phyloP scores from a whole-genome alignment of 1,140 invertebrate species.

The Aphaenogaster rudis region DNA sequence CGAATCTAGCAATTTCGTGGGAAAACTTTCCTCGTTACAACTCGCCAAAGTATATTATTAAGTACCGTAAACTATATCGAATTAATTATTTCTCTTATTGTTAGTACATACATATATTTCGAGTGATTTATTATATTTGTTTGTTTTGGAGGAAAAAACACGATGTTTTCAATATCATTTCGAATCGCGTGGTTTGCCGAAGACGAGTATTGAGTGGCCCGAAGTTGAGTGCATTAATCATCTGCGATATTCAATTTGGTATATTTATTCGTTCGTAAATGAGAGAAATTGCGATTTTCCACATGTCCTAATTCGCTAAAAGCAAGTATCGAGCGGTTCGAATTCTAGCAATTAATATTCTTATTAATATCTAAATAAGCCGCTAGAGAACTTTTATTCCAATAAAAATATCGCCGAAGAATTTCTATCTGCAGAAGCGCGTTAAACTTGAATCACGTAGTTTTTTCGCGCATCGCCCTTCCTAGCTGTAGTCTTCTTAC shows the following conservation, averaged over 20 bases:
- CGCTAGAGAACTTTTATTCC: background rate
- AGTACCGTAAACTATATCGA: background rate
- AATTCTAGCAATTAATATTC: background rate
- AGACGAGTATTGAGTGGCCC: background rate
- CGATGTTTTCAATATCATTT: background rate
- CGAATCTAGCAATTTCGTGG: background rate
- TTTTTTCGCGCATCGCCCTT: too few relatives aligned
- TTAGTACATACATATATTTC: background rate
- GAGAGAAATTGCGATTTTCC: background rate
- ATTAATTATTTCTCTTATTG: background rate
- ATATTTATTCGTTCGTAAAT: background rate
- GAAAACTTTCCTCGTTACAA: background rate
- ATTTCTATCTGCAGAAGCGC: background rate
- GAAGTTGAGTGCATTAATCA: background rate
- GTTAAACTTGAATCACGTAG: background rate
- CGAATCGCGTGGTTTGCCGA: background rate
- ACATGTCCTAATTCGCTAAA: background rate
- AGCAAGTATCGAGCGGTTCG: background rate
- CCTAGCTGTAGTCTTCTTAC: too few relatives aligned
- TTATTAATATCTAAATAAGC: slow-evolving; percentile 3
- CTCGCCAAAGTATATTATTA: background rate
- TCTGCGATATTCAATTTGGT: background rate
- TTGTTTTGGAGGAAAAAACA: background rate
- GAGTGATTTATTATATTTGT: background rate
- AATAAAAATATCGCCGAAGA: background rate